Evolutionary conservation across 2,797 vertebrate genomes (phyloP).

Genomic region (Sebastes kiyomatsui): DNA sequence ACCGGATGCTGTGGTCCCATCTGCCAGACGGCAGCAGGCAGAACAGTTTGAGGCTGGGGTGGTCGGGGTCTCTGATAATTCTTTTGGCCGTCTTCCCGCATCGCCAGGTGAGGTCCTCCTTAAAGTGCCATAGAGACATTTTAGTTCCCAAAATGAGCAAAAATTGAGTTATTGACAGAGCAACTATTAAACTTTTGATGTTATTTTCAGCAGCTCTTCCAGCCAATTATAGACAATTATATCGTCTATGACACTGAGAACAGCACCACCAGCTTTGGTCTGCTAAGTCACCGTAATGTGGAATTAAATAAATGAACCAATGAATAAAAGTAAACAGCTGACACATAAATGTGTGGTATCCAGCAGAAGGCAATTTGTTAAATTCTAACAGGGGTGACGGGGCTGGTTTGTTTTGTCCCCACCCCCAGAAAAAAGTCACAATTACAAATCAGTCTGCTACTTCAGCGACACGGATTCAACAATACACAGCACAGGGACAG

Average conservation of each 20-base stretch:
- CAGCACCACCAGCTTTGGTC: not conserved
- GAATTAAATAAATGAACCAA: slow-evolving; percentile 1
- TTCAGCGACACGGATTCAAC: not conserved
- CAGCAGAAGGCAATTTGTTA: not conserved
- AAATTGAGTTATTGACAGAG: not conserved
- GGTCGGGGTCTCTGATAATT: not conserved
- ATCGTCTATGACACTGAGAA: not conserved
- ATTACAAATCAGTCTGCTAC: not conserved
- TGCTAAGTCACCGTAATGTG: not conserved
- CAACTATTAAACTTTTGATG: not conserved
- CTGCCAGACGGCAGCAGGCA: not conserved
- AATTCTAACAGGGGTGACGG: not conserved
- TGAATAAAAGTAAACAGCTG: slow-evolving; percentile 20
- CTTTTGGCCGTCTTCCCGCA: not conserved
- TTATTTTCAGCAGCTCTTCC: not conserved
- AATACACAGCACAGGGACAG: not conserved
- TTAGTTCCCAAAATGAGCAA: not conserved
- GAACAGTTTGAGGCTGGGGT: not conserved
- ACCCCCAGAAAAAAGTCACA: not conserved
- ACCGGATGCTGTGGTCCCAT: not conserved
- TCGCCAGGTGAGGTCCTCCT: not conserved
- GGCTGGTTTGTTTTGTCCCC: not conserved
- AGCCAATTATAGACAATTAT: not conserved
- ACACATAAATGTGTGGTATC: not conserved
- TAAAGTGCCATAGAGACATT: not conserved